A percentile compares a stretch with the other conserved stretches of the same genome.
These are phyloP conservation scores for Argyrosomus japonicus DNA, from an alignment of 2,113 vertebrate species.

Conservation along the genomic window DNA sequence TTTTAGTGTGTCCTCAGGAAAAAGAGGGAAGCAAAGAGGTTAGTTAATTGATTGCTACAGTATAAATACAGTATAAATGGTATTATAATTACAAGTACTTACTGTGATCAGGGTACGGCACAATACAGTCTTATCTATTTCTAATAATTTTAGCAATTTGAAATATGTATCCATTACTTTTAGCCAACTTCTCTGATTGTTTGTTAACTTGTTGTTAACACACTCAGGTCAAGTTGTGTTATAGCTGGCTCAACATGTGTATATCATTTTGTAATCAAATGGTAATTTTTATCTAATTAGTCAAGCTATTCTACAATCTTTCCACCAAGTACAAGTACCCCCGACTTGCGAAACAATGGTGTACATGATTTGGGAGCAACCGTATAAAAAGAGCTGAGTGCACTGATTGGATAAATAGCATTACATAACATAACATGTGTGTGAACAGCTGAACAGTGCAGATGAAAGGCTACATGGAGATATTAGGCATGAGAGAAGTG, in stretches of 20 bases:
- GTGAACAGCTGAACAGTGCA: neutral
- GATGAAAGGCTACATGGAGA: neutral
- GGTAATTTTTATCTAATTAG: neutral
- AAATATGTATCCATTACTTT: neutral
- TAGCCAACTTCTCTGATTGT: neutral
- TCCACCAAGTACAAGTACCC: neutral
- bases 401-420: neutral
- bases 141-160: too few species aligned
- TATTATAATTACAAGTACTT: too few species aligned
- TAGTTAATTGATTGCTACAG: neutral
- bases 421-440: neutral
- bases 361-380: neutral
- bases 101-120: too few species aligned
- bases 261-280: neutral
- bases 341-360: neutral
- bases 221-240: neutral
- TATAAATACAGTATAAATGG: too few species aligned
- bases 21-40: slow-evolving; percentile 22
- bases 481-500: neutral
- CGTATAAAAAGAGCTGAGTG: neutral
- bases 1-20: neutral
- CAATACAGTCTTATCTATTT: too few species aligned
- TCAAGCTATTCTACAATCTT: neutral
- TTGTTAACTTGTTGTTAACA: neutral
- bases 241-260: neutral